A percentile compares a stretch with the other conserved stretches of the same genome.
Conservation (phyloP, 1,140 invertebrate genomes). For the Elymnias hypermnestra region DNA sequence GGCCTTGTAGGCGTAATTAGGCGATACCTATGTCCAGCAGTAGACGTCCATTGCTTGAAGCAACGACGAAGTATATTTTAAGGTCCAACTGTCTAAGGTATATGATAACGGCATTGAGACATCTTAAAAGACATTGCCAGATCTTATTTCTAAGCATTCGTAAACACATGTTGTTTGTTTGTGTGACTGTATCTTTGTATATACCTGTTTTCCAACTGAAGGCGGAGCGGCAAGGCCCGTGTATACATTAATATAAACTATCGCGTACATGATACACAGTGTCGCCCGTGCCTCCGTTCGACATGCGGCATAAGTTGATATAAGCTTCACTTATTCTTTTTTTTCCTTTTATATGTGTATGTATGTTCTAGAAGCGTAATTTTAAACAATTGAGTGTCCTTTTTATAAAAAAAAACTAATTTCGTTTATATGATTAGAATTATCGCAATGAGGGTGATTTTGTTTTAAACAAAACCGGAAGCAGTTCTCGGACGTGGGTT, state of each 20-base stretch:
- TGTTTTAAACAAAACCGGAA: constrained; percentile 31
- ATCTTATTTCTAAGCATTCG: constrained; percentile 56
- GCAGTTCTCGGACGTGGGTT: constrained; percentile 33
- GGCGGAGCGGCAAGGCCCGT: constrained; percentile 15
- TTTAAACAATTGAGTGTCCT: constrained; percentile 66
- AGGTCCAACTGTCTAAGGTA: neutral
- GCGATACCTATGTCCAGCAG: too few species aligned
- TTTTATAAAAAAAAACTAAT: constrained; percentile 57
- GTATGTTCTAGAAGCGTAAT: constrained; percentile 63
- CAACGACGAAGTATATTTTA: too few species aligned
- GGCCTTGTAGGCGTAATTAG: too few species aligned
- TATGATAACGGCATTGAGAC: constrained; percentile 5
- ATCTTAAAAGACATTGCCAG: constrained; percentile 63
- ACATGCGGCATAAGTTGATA: constrained; percentile 35
- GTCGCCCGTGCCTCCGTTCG: constrained; percentile 23
- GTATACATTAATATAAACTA: constrained; percentile 5
- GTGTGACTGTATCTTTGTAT: constrained; percentile 54
- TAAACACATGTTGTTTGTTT: constrained; percentile 63
- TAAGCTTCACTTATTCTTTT: constrained; percentile 66
- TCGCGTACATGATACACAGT: neutral
- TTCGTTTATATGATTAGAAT: constrained; percentile 61
- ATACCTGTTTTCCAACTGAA: constrained; percentile 29
- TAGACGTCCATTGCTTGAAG: too few species aligned
- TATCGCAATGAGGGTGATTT: constrained; percentile 51
- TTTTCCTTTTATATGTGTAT: constrained; percentile 63